phyloP scores from a whole-genome alignment of 2,888 invertebrate species.

The Petrophora chlorosata region DNA sequence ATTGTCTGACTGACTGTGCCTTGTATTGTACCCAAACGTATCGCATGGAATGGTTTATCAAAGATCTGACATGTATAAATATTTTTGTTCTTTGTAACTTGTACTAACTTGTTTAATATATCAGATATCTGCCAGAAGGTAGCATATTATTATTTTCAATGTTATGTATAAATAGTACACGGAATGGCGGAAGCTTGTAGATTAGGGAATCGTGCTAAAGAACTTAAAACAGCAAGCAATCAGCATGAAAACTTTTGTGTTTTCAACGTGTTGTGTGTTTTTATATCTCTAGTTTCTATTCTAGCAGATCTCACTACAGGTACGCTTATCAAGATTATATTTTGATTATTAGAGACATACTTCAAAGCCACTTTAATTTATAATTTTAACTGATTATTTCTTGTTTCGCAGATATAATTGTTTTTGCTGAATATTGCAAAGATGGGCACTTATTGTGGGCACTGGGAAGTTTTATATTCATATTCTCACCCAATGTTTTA shows the following conservation, averaged over 20 bases:
- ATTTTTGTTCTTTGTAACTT: constrained; percentile 20
- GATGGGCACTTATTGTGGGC: constrained; percentile 83
- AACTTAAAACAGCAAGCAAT: constrained; percentile 60
- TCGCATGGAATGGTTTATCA: constrained; percentile 42
- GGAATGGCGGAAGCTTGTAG: constrained; percentile 78
- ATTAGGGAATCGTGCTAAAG: constrained; percentile 59
- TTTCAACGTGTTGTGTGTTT: constrained; percentile 79
- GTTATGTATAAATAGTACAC: constrained; percentile 27
- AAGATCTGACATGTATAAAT: constrained; percentile 20
- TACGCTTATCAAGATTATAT: constrained; percentile 46
- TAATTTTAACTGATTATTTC: background rate
- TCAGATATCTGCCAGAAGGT: background rate
- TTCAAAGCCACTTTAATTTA: background rate
- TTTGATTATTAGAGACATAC: background rate
- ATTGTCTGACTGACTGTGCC: constrained; percentile 21
- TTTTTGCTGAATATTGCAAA: constrained; percentile 83
- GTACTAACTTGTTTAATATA: constrained; percentile 2
- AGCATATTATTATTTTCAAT: background rate
- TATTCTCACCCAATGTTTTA: constrained; percentile 81
- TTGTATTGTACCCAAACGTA: constrained; percentile 28
- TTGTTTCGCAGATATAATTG: constrained; percentile 78
- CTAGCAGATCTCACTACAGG: constrained; percentile 84
- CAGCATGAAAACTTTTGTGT: constrained; percentile 78
- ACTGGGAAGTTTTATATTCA: constrained; percentile 78
- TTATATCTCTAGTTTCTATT: constrained; percentile 83